phyloP scores from a whole-genome alignment of 2,888 invertebrate genomes.

The Dysmachus trigonus region DNA sequence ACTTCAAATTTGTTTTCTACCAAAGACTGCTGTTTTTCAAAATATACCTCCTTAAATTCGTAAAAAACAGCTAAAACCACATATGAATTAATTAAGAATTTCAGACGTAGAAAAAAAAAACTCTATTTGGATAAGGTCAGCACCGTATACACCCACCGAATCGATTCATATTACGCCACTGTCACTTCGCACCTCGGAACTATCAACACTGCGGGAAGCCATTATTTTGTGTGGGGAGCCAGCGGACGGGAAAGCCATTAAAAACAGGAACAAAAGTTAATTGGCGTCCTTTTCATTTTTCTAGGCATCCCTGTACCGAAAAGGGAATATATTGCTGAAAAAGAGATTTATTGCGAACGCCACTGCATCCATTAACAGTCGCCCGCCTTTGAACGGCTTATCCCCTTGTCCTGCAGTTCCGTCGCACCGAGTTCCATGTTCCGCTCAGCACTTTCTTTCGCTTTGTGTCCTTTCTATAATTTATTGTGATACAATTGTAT shows the following conservation, averaged over 20 bases:
- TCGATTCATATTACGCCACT: neutral
- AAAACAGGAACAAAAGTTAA: constrained; percentile 6
- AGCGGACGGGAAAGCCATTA: constrained; percentile 1
- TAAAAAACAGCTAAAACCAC: neutral
- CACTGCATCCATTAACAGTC: neutral
- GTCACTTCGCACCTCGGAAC: neutral
- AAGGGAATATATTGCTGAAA: neutral
- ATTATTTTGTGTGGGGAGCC: neutral
- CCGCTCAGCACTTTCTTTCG: neutral
- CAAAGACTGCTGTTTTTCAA: neutral
- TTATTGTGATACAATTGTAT: neutral
- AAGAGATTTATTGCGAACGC: neutral
- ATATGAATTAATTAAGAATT: neutral
- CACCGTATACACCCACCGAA: neutral
- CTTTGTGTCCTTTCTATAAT: neutral
- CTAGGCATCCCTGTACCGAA: neutral
- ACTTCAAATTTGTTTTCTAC: neutral
- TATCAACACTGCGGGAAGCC: neutral
- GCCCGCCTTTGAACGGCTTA: neutral
- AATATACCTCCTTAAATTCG: neutral
- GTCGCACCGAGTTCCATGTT: neutral
- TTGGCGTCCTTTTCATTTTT: constrained; percentile 5
- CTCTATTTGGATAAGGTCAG: neutral
- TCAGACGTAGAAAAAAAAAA: neutral
- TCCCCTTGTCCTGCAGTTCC: neutral